Percentiles rank a stretch among this genome's conserved stretches.
Evolutionary conservation across 2,797 vertebrate genomes (phyloP).

Genomic region (Hypotaenidia okinawae): DNA sequence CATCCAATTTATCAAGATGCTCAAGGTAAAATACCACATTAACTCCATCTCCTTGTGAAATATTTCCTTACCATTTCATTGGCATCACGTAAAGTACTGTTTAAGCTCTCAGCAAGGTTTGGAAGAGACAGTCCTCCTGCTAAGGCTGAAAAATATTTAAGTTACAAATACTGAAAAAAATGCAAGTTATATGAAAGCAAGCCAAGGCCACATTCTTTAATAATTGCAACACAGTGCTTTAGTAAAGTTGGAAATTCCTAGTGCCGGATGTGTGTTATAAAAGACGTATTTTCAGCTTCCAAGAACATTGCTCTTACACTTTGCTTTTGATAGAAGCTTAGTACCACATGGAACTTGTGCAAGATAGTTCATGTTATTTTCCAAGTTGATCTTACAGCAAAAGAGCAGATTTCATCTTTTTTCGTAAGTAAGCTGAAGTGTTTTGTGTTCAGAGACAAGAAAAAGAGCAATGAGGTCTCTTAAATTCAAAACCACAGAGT

Average conservation of each 20-base stretch:
- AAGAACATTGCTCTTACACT: background rate
- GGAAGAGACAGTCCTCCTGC: constrained; percentile 72
- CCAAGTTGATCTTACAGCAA: background rate
- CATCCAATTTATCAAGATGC: background rate
- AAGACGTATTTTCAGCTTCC: background rate
- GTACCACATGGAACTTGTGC: background rate
- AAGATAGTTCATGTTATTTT: background rate
- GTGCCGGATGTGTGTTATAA: background rate
- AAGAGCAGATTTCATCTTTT: background rate
- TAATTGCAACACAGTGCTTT: background rate
- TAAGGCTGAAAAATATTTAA: constrained; percentile 69
- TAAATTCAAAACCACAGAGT: background rate
- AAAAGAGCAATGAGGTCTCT: background rate
- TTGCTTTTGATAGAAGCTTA: background rate
- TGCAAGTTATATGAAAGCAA: background rate
- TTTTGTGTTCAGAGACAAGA: background rate
- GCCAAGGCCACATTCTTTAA: background rate
- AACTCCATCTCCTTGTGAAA: background rate
- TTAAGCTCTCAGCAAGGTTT: constrained; percentile 80
- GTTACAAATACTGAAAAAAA: background rate
- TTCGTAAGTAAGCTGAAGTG: background rate
- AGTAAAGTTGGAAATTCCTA: background rate
- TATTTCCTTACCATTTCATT: constrained; percentile 89
- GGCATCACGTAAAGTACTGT: constrained; percentile 86
- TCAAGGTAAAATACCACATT: background rate